These are phyloP conservation scores for Oreocharis arfaki DNA, from an alignment of 2,113 vertebrate genomes.

Conservation along the genomic window DNA sequence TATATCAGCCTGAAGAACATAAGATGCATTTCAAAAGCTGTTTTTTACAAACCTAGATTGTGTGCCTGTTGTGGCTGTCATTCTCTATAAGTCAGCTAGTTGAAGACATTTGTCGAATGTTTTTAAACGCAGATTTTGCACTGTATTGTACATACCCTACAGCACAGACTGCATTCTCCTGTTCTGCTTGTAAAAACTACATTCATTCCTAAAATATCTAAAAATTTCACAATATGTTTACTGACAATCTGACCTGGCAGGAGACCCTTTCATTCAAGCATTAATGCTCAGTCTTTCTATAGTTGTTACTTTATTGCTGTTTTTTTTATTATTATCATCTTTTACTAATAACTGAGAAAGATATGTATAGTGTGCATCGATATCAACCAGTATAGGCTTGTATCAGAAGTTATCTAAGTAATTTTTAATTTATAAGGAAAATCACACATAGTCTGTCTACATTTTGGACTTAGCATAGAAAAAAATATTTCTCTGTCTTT, in stretches of 20 bases:
- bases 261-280: background rate
- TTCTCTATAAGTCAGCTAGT: background rate
- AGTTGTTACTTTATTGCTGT: background rate
- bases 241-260: background rate
- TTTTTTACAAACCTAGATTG: background rate
- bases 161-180: background rate
- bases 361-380: background rate
- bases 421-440: background rate
- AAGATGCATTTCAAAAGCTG: background rate
- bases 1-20: background rate
- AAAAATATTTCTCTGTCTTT: background rate
- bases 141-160: background rate
- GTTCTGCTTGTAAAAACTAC: background rate
- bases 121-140: background rate
- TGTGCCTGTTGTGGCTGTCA: background rate
- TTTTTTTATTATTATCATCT: background rate
- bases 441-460: background rate
- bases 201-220: background rate
- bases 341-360: background rate
- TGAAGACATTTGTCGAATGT: background rate
- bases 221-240: background rate
- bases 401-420: background rate
- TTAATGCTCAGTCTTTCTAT: background rate
- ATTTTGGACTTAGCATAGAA: background rate
- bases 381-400: background rate